Percentiles rank a stretch among this genome's conserved stretches.
Evolutionary conservation across 2,113 vertebrate species (phyloP).

Genomic region (Pitta sordida): DNA sequence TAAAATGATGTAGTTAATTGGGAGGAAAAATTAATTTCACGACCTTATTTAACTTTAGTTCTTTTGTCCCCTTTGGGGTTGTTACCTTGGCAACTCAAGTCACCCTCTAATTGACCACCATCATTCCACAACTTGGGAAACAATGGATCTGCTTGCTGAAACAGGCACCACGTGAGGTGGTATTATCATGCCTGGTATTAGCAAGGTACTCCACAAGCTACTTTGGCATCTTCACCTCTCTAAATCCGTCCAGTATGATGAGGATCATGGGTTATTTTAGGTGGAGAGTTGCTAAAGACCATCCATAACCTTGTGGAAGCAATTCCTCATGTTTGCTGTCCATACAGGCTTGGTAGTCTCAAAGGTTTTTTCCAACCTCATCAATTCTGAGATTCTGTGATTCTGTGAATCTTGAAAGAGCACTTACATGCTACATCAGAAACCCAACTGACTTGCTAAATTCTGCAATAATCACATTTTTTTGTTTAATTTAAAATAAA

Average conservation of each 20-base stretch:
- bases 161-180: constrained; percentile 21
- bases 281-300: background rate
- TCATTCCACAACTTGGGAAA: background rate
- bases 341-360: background rate
- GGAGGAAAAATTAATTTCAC: background rate
- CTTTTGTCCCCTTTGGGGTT: background rate
- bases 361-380: no score
- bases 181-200: constrained; percentile 11
- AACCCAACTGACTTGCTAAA: background rate
- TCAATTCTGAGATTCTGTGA: no score
- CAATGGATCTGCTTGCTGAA: background rate
- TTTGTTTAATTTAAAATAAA: background rate
- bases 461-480: background rate
- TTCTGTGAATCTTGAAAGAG: background rate
- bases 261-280: constrained; percentile 42
- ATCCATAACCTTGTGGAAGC: background rate
- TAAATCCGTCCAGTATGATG: constrained; percentile 12
- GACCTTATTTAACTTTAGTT: background rate
- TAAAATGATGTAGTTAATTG: background rate
- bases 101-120: background rate
- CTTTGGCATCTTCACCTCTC: constrained; percentile 20
- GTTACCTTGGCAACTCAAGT: background rate
- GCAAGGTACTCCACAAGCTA: background rate
- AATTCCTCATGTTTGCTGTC: background rate
- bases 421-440: background rate